Evolutionary conservation across 2,113 vertebrate species (phyloP), one percentile per base, ranked within the genome.

Genomic region (Bagarius yarrelli): DNA sequence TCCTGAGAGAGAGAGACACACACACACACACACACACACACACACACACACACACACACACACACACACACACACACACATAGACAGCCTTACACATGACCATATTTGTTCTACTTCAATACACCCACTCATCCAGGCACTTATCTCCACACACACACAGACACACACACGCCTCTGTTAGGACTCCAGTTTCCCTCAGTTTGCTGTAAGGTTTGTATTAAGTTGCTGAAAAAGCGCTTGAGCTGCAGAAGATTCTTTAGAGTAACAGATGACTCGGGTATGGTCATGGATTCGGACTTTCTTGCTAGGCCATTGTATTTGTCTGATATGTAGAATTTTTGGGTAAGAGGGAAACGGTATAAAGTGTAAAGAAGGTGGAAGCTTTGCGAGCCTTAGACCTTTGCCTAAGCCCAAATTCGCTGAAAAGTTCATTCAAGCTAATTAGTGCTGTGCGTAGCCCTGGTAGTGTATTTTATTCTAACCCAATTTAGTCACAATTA

Each of bases 171-270:
- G 21, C 6, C 36, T 44, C 13, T 34, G 30, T 18, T 27, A 30
- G 71, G 5, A 56, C 34, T 30, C 44, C 34, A 40, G 57, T 81
- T 83, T 66, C 32, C 50, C 19, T 71, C 55, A 60, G 30, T 69
- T 83, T 66, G 57, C 52, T 8, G 23, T 30, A 23, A 57, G 64
- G 72, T 77, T 77, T 72, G 56, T 44, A 30, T 81, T 77, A 1
- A 75, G 50, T 30, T 2, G 3, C 30, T 27, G 32, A 27, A 19
- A 21, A 81, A 63, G 59, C 32, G 52, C n/a, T 25, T 70, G 40
- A 52, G 14, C 18, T 53, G 15, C 66, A 30, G 36, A 34, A 64
- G 16, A 32, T 27, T 56, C 11, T 64, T 73, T 21, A 34, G 55
- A 50, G 19, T 61, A 61, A 82, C 52, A 66, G 60, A 36, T 84